These are phyloP conservation scores for Drosophila prolongata DNA, from an alignment of 2,888 invertebrate genomes.

Conservation along the genomic window DNA sequence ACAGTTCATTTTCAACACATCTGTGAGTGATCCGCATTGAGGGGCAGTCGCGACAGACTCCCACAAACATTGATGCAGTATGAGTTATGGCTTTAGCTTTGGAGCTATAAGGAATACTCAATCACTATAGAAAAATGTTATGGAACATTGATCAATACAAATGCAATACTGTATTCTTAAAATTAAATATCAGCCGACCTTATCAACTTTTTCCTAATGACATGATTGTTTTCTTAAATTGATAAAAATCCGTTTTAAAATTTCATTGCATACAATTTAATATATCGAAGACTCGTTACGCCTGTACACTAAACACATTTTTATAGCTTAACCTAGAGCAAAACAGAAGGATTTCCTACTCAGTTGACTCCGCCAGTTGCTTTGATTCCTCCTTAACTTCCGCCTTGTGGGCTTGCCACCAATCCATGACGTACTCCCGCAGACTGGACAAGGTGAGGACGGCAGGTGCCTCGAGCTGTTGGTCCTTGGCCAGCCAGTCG, in stretches of 20 bases:
- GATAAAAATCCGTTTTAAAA: background rate
- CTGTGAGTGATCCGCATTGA: constrained; percentile 25
- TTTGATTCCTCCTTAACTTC: background rate
- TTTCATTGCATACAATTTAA: constrained; percentile 34
- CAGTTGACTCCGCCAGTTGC: constrained; percentile 1
- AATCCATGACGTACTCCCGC: constrained; percentile 65
- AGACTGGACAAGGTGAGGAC: constrained; percentile 76
- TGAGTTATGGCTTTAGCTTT: constrained; percentile 33
- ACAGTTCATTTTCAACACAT: constrained; percentile 58
- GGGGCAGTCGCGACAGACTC: constrained; percentile 15
- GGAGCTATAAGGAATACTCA: constrained; percentile 1
- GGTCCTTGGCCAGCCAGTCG: constrained; percentile 54
- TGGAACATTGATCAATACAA: no score
- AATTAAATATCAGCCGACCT: no score
- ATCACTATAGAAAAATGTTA: background rate
- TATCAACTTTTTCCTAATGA: no score
- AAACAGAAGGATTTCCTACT: constrained; percentile 6
- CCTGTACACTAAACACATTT: constrained; percentile 24
- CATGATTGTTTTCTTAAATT: no score
- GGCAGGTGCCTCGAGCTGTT: constrained; percentile 53
- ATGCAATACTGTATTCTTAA: no score
- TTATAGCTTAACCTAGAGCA: constrained; percentile 19
- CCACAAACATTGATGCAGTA: constrained; percentile 36
- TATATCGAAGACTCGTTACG: constrained; percentile 6
- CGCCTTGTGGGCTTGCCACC: constrained; percentile 63